Base-by-base conservation (phyloP, 2,888 invertebrate species). In the Catocala nupta region DNA sequence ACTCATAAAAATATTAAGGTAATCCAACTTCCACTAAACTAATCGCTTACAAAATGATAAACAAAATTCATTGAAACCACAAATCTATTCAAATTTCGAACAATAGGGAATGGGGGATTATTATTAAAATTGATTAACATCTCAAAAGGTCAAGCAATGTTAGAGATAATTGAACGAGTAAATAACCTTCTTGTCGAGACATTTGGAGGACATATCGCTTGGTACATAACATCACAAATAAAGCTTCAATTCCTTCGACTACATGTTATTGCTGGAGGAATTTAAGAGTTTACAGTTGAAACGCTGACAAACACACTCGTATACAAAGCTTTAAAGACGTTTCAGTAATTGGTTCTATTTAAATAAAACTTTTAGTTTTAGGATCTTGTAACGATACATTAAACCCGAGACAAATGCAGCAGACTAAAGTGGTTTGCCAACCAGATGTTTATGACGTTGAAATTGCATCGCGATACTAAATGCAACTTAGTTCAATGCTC, bases 31-130 rank as follows among this genome's bases (percentile, higher is more conserved):
- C 16, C 36, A 36, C 39, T 44, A 12, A n/a, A 47, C 16, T 53
- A 44, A 51, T 50, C 42, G 2, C n/a, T 47, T 42, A 16, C 34
- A 56, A 50, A 55, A 48, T 39, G 42, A 44, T 45, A 56, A 65
- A 70, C 53, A 65, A 56, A 60, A 66, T 57, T 49, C 5, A 50
- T 68, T 56, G 8, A 56, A 55, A 45, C 44, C 12, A 36, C 25
- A 25, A 25, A 3, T 11, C 48, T n/a, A 59, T 53, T 55, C 43
- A 54, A 70, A 65, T 55, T 42, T 47, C 25, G 11, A 57, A 65
- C 56, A 70, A 69, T 54, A 48, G 43, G 36, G 16, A 52, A 53
- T 49, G 44, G 33, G 43, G 47, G 47, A 60, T 39, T 5, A 5
- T 39, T 39, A 57, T 65, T 42, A 43, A 13, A 54, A 50, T 55